Conservation (phyloP, 2,888 invertebrate species). For the Torymus auratus region DNA sequence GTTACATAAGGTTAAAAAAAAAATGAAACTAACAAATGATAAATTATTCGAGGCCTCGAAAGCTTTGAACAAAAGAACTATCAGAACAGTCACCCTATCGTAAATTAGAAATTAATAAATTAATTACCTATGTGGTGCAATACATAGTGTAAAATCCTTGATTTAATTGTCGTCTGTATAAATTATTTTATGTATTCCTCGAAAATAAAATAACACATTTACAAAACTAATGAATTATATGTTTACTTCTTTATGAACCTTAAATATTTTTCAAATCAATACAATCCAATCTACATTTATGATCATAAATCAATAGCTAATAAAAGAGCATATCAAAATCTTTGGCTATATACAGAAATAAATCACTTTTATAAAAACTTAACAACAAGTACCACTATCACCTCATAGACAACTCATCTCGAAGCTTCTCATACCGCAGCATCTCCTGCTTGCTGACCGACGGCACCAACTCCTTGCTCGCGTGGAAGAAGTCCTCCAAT, state of each 20-base stretch:
- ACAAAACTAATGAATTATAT: constrained; percentile 53
- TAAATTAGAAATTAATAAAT: constrained; percentile 50
- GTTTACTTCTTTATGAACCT: too few species aligned
- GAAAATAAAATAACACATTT: constrained; percentile 68
- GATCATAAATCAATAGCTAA: neutral
- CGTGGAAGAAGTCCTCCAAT: constrained; percentile 82
- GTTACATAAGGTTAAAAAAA: constrained; percentile 42
- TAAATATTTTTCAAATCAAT: too few species aligned
- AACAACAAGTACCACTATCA: neutral
- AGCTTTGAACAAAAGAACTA: constrained; percentile 35
- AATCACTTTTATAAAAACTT: neutral
- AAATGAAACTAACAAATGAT: constrained; percentile 37
- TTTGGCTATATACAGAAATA: neutral
- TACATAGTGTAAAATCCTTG: constrained; percentile 62
- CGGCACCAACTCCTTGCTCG: constrained; percentile 82
- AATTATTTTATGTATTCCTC: constrained; percentile 69
- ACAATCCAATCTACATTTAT: neutral
- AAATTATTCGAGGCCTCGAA: constrained; percentile 46
- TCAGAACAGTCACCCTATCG: constrained; percentile 48
- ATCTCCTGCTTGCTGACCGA: constrained; percentile 85
- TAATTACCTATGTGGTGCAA: constrained; percentile 63
- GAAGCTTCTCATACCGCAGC: constrained; percentile 80
- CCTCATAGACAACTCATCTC: constrained; percentile 63
- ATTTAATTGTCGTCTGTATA: constrained; percentile 68
- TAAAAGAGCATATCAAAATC: too few species aligned